These are phyloP conservation scores for Spilogale gracilis DNA, from an alignment of 2,113 vertebrate species.

Conservation along the genomic window DNA sequence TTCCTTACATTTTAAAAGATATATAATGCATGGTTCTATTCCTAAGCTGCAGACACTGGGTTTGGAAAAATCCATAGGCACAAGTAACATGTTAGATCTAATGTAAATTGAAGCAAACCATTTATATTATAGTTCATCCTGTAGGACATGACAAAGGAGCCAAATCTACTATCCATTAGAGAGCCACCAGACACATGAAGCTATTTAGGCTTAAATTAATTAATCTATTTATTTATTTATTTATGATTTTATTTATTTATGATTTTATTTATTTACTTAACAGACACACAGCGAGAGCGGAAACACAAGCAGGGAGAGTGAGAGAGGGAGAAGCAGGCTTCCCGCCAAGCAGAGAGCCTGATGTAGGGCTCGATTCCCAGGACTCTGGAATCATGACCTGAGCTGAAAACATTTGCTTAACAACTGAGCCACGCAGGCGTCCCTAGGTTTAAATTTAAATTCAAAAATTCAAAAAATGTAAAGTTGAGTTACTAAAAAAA, in stretches of 20 bases:
- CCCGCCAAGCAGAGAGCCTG: too few relatives aligned
- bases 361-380: too few relatives aligned
- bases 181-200: neutral
- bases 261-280: too few relatives aligned
- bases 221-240: too few relatives aligned
- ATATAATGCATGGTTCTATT: neutral
- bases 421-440: too few relatives aligned
- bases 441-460: neutral
- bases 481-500: neutral
- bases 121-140: neutral
- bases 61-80: neutral
- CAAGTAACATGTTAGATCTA: neutral
- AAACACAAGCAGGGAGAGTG: too few relatives aligned
- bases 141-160: neutral
- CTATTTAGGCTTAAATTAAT: neutral
- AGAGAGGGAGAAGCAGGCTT: too few relatives aligned
- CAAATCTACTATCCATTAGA: neutral
- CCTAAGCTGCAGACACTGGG: neutral
- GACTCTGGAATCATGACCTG: too few relatives aligned
- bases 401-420: too few relatives aligned
- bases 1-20: neutral
- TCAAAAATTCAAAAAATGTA: slow-evolving; percentile 30
- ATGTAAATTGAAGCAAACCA: neutral
- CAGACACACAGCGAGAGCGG: too few relatives aligned
- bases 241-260: too few relatives aligned